Evolutionary conservation across 1,140 invertebrate genomes (phyloP).

Genomic region (Lucilia sericata): DNA sequence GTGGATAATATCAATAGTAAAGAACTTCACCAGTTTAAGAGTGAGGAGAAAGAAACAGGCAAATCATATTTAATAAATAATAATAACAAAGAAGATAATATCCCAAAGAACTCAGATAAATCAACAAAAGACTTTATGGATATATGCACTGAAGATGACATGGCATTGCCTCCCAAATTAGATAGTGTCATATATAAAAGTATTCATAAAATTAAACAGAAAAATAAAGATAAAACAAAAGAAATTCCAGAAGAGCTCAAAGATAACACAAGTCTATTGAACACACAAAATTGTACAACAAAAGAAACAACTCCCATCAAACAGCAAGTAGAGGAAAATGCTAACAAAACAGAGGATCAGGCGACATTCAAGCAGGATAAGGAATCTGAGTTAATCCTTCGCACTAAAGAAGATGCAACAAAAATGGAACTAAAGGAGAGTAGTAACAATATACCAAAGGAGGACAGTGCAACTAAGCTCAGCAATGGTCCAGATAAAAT

Average conservation of each 20-base stretch:
- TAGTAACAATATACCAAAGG: too few relatives aligned
- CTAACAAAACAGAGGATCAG: background rate
- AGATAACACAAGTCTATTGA: background rate
- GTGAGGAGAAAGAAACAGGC: constrained; percentile 19
- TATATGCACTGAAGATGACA: too few relatives aligned
- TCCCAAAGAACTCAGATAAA: too few relatives aligned
- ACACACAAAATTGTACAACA: background rate
- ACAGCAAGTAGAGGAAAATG: background rate
- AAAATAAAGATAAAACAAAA: background rate
- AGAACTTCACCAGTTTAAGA: background rate
- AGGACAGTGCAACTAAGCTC: too few relatives aligned
- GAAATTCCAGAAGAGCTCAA: background rate
- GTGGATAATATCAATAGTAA: constrained; percentile 36
- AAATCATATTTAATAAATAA: too few relatives aligned
- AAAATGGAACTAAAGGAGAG: too few relatives aligned
- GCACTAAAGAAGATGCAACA: too few relatives aligned
- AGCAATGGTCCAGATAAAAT: too few relatives aligned
- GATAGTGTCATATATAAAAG: constrained; percentile 3
- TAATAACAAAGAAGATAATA: too few relatives aligned
- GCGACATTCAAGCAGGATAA: too few relatives aligned
- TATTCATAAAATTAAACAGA: constrained; percentile 49
- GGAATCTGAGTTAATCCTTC: too few relatives aligned
- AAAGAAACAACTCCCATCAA: background rate
- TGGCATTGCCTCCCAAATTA: background rate
- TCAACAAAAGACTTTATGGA: too few relatives aligned